These are phyloP conservation scores for Myotis vivesi DNA, from an alignment of 2,797 vertebrate species.

Conservation along the genomic window DNA sequence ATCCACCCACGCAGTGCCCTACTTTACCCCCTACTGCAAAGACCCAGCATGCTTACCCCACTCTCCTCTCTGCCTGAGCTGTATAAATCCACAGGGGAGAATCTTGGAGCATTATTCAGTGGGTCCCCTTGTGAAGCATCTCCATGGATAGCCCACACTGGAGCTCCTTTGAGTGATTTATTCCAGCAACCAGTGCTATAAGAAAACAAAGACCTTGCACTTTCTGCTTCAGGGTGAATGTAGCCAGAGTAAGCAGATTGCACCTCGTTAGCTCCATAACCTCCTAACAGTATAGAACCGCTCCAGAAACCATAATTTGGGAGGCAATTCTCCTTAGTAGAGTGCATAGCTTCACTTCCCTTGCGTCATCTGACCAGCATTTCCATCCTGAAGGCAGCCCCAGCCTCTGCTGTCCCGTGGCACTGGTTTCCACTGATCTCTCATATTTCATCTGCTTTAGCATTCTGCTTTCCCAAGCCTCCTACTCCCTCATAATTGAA, in stretches of 20 bases:
- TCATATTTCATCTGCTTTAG: conserved; percentile 70
- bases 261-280: neutral
- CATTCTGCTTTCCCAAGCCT: conserved; percentile 69
- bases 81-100: neutral
- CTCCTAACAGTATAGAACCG: neutral
- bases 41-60: neutral
- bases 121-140: neutral
- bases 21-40: neutral
- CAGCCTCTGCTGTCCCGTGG: neutral
- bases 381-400: neutral
- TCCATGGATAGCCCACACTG: no score
- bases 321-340: neutral
- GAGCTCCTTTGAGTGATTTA: neutral
- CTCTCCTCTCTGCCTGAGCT: neutral
- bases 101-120: neutral
- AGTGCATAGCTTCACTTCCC: rapidly evolving
- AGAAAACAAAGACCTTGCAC: neutral
- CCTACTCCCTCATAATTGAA: conserved; percentile 78
- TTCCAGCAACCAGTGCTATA: neutral
- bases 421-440: conserved; percentile 42
- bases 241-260: neutral
- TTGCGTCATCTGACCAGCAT: neutral
- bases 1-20: no score
- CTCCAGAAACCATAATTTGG: neutral
- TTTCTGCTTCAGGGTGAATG: neutral